Evolutionary conservation across 2,113 vertebrate genomes (phyloP).

Genomic region (Nansenia antarctica): DNA sequence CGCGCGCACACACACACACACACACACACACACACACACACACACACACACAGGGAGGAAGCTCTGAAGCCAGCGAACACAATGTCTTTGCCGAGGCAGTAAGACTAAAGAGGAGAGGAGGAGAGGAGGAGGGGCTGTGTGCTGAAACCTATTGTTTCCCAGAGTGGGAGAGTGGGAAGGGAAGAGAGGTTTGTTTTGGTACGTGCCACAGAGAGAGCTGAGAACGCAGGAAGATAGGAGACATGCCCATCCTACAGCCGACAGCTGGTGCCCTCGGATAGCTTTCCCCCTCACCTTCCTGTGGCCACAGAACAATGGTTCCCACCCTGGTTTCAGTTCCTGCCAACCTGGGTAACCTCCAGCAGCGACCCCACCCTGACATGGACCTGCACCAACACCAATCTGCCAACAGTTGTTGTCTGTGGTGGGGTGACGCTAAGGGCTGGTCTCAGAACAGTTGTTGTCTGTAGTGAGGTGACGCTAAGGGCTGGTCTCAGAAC

Average conservation of each 20-base stretch:
- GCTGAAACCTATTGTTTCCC: conserved; percentile 60
- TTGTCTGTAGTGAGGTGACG: too few species aligned
- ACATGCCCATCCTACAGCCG: conserved; percentile 66
- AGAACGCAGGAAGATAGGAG: conserved; percentile 65
- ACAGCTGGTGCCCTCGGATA: conserved; percentile 73
- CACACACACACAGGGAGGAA: not conserved
- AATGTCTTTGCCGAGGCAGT: not conserved
- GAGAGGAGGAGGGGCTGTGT: conserved; percentile 5
- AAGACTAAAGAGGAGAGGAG: not conserved
- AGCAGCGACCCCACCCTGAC: not conserved
- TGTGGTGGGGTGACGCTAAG: not conserved
- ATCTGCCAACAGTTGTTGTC: not conserved
- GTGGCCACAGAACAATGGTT: conserved; percentile 55
- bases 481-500: too few species aligned
- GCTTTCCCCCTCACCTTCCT: conserved; percentile 68
- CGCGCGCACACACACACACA: not conserved
- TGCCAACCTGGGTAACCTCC: conserved; percentile 41
- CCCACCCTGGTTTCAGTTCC: conserved; percentile 50
- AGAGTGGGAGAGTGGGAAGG: conserved; percentile 49
- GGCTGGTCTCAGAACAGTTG: too few species aligned
- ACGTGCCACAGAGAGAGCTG: conserved; percentile 33
- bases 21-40: not conserved
- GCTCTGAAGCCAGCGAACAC: not conserved
- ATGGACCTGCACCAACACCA: not conserved
- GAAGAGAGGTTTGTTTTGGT: conserved; percentile 63